phyloP scores from a whole-genome alignment of 2,888 invertebrate genomes.

The Ypsolopha sequella region DNA sequence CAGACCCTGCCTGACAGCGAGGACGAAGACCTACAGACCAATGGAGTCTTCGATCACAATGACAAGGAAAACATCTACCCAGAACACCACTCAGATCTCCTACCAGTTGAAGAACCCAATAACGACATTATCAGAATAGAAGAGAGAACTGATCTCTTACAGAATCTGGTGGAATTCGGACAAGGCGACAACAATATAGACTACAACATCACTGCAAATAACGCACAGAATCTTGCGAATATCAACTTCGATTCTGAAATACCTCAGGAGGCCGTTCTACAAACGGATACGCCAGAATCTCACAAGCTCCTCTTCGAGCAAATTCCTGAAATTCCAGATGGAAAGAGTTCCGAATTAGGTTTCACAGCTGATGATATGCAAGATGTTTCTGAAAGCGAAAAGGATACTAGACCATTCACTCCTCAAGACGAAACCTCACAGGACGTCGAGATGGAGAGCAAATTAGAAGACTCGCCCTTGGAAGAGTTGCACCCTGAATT shows the following conservation, averaged over 20 bases:
- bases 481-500: constrained; percentile 19
- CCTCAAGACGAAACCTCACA: constrained; percentile 49
- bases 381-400: constrained; percentile 3
- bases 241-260: constrained; percentile 43
- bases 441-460: constrained; percentile 45
- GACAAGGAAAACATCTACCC: constrained; percentile 41
- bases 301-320: constrained; percentile 62
- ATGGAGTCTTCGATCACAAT: constrained; percentile 30
- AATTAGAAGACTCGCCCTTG: constrained; percentile 34
- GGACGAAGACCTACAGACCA: constrained; percentile 49
- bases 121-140: constrained; percentile 50
- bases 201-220: constrained; percentile 31
- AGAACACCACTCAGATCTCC: constrained; percentile 22
- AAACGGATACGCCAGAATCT: constrained; percentile 63
- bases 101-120: constrained; percentile 32
- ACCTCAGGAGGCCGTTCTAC: constrained; percentile 36
- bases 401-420: constrained; percentile 20
- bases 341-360: constrained; percentile 59
- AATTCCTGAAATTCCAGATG: constrained; percentile 64
- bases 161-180: constrained; percentile 27
- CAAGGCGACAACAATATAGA: constrained; percentile 38
- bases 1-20: constrained; percentile 68
- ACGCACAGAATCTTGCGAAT: constrained; percentile 37
- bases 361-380: constrained; percentile 43
- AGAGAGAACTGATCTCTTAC: constrained; percentile 30